Base-by-base conservation (phyloP, 2,888 invertebrate genomes). In the Drosophila tanythrix region DNA sequence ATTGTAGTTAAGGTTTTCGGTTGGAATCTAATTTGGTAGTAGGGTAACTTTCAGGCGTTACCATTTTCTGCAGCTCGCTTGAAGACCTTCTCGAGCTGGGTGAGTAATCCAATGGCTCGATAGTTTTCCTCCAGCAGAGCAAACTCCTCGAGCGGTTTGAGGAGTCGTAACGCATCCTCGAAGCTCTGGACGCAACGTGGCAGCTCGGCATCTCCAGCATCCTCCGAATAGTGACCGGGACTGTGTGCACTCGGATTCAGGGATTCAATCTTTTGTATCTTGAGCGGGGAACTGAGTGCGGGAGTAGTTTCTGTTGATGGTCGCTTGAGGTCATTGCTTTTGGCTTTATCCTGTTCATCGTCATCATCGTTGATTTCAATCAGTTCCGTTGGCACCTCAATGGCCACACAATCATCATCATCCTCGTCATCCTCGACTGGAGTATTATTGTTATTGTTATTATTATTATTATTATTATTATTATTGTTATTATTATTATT, bases 91-190 rank as follows among this genome's bases (percentile, higher is more conserved):
- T 92, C 91, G 27, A 92, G 76, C 60, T 93, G 93, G 4, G 90
- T 82, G 29, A 92, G 84, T 36, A 92, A 73, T 3, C 92, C 93
- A 46, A 93, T 93, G 38, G 90, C 92, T 25, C 93, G 89, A 76
- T 90, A 92, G 64, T 92, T 92, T 55, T 92, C 92, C 63, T 89
- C 88, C 29, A 92, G 69, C 63, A 92, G 75, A 0, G 89, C 92
- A 46, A 92, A 92, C 6, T 92, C 92, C 52, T 93, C 93, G 15
- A 92, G 66, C 0, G 93, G 92, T 36, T 90, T 91, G 0, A 92
- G 82, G 40, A 91, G 67, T 25, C 87, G 88, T 55, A 92, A 70
- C 0, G 91, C 93, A 70, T 93, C 91, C n/a, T 68, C 76, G 66
- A 91, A 92, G 72, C 64, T 89, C 6, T 74, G 70, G 3, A 91